phyloP scores from a whole-genome alignment of 2,797 vertebrate species.

The Pseudomugil gertrudae region DNA sequence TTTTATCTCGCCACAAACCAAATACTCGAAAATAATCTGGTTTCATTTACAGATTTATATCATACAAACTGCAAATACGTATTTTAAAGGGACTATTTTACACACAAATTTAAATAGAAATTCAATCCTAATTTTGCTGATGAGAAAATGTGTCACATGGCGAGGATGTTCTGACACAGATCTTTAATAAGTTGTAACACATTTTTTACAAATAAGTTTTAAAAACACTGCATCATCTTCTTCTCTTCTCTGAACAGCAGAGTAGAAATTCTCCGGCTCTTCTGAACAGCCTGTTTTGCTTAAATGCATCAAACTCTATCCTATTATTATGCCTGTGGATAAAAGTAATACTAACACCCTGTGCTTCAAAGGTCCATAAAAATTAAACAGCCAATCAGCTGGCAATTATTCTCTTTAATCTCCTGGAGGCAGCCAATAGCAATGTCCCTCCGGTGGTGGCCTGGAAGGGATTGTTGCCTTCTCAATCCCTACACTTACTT shows the following conservation, averaged over 20 bases:
- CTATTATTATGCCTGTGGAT: constrained; percentile 77
- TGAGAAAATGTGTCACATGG: background rate
- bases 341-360: constrained; percentile 79
- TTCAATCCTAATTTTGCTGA: background rate
- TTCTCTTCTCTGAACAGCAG: constrained; percentile 1
- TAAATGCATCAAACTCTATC: constrained; percentile 75
- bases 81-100: background rate
- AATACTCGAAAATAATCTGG: background rate
- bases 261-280: constrained; percentile 25
- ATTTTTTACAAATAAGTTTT: background rate
- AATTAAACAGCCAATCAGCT: constrained; percentile 86
- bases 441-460: constrained; percentile 74
- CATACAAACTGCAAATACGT: background rate
- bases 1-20: background rate
- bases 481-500: constrained; percentile 81
- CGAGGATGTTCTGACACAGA: background rate
- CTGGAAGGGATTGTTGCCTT: constrained; percentile 74
- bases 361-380: constrained; percentile 82
- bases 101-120: background rate
- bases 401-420: constrained; percentile 88
- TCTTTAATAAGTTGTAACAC: background rate
- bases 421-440: constrained; percentile 85
- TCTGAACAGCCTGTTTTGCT: constrained; percentile 52
- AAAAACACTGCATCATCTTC: background rate
- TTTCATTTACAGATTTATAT: background rate